Evolutionary conservation across 2,113 vertebrate genomes (phyloP), one percentile per base, ranked within the genome.

Genomic region (Hiodon tergisus): DNA sequence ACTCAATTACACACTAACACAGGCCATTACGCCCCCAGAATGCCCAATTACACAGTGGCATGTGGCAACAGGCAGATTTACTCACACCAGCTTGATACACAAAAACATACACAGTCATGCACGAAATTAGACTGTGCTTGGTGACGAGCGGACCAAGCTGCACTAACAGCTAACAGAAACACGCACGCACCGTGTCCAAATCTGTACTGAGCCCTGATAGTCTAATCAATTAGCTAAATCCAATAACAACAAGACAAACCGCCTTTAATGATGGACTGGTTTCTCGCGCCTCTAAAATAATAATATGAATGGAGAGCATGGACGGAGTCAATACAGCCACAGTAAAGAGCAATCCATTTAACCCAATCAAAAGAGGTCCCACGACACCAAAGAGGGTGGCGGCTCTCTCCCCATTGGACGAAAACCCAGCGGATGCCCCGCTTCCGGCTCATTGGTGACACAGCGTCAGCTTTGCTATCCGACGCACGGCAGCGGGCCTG

Each of bases 11-110:
- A 86, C 81, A 75, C 78, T 69, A 61, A 81, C 83, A 85, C 80
- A 85, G 78, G 59, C 80, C 82, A 86, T 89, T 84, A 85, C 62
- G 14, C 73, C 67, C n/a, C 78, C 79, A 67, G 78, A 81, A 85
- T 83, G 86, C 81, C 83, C 87, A 86, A 87, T 89, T 88, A 86
- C 81, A 84, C 62, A 67, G 57, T 71, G n/a, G 13, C 48, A 67
- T 13, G 16, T 54, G 65, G 50, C 55, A 16, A 31, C 31, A 46
- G 54, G 53, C 68, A 63, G 11, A 46, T 59, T 9, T 1, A n/a
- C 57, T n/a, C 5, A 52, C 54, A 6, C 51, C 57, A 51, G 8
- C 10, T n/a, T 14, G 62, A 17, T 58, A 72, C 48, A 72, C 78
- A 78, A 60, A 79, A 72, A 57, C n/a, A 63, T 81, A 83, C 73